Conservation (phyloP, 2,113 vertebrate genomes). For the Scopus umbretta region DNA sequence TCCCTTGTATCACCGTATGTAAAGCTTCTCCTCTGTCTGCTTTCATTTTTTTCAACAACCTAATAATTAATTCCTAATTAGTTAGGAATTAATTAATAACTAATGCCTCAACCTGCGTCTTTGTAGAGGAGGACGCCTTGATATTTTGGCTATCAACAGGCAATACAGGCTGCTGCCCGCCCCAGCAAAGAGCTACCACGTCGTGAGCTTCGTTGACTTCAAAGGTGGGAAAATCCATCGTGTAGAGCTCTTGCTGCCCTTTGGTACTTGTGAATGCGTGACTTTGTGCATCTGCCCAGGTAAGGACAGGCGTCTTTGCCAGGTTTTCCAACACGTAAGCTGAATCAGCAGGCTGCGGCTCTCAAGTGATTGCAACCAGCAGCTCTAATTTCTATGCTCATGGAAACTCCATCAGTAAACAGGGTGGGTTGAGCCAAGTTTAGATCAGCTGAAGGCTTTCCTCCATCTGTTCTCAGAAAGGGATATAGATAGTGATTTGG, state of each 20-base stretch:
- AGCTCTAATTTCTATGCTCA: background rate
- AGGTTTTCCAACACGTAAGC: background rate
- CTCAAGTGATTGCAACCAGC: background rate
- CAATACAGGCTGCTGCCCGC: background rate
- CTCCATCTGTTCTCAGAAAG: conserved; percentile 43
- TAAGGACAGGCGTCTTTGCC: background rate
- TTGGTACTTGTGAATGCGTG: background rate
- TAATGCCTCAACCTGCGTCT: background rate
- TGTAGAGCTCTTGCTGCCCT: background rate
- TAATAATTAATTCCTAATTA: too few species aligned
- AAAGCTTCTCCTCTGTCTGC: background rate
- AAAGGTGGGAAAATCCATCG: background rate
- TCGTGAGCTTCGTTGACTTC: background rate
- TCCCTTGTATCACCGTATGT: background rate
- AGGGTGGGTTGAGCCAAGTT: conserved; percentile 49
- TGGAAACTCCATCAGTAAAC: conserved; percentile 27
- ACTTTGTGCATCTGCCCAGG: background rate
- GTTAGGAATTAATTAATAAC: too few species aligned
- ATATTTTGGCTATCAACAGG: background rate
- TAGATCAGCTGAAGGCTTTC: conserved; percentile 41
- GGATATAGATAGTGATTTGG: background rate
- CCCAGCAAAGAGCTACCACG: background rate
- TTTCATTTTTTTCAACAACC: background rate
- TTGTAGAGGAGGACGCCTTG: background rate
- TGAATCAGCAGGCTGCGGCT: background rate